These are phyloP conservation scores for Metaphire vulgaris DNA, from an alignment of 1,140 invertebrate genomes.

Conservation along the genomic window DNA sequence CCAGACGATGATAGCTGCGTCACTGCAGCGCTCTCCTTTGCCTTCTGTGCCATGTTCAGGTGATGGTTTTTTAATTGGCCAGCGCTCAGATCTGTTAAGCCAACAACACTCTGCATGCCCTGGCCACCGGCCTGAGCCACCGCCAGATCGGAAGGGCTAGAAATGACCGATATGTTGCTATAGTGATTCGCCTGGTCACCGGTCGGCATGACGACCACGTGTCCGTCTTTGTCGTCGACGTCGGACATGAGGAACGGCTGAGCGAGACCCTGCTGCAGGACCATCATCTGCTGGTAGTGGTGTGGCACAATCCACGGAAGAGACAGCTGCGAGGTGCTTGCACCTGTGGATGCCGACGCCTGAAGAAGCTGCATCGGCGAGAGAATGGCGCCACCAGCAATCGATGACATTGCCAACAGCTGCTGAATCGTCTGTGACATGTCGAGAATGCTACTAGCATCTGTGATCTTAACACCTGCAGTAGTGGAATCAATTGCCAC, in stretches of 20 bases:
- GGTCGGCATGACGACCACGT: slow-evolving; percentile 9
- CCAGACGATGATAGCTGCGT: not conserved
- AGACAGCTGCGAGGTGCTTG: slow-evolving; percentile 2
- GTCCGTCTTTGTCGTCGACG: slow-evolving; percentile 1
- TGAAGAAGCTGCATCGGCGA: slow-evolving; percentile 13
- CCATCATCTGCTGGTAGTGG: slow-evolving; percentile 20
- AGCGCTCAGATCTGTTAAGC: not conserved
- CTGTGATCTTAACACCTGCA: not conserved
- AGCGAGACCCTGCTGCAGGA: slow-evolving; percentile 11
- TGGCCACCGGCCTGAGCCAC: too few species aligned
- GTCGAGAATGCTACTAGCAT: slow-evolving; percentile 8
- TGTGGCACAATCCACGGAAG: slow-evolving; percentile 18
- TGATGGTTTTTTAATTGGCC: not conserved
- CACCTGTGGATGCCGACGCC: slow-evolving; percentile 16
- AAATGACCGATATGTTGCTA: not conserved
- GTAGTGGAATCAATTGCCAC: not conserved
- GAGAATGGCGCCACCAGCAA: not conserved
- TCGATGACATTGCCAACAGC: slow-evolving; percentile 9
- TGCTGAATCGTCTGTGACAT: slow-evolving; percentile 22
- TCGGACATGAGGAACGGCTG: slow-evolving; percentile 6
- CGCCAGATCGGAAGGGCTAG: not conserved
- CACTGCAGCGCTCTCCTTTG: not conserved
- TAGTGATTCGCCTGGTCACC: not conserved
- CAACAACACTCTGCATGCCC: not conserved
- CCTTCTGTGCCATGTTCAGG: not conserved